Conservation (phyloP, 2,113 vertebrate species). For the Gulo gulo region DNA sequence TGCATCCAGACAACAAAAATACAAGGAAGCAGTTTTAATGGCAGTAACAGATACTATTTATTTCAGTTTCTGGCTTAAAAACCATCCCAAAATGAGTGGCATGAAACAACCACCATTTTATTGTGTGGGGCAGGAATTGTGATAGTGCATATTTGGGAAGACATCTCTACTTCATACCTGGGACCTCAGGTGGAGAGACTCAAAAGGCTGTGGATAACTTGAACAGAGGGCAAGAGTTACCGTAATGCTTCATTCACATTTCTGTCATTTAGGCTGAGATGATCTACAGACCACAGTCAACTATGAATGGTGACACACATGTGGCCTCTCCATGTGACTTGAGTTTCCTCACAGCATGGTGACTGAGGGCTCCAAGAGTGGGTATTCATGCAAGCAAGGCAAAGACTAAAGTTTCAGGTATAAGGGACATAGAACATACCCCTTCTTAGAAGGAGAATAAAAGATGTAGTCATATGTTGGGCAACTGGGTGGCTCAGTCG, state of each 20-base stretch:
- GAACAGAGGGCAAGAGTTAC: neutral
- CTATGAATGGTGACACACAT: neutral
- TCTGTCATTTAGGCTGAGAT: neutral
- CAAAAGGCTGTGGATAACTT: neutral
- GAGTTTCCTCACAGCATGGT: neutral
- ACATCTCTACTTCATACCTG: neutral
- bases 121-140: neutral
- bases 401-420: neutral
- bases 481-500: neutral
- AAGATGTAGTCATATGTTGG: neutral
- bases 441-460: neutral
- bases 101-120: neutral
- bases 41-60: neutral
- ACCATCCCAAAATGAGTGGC: neutral
- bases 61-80: neutral
- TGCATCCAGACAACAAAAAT: neutral
- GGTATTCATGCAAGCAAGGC: neutral
- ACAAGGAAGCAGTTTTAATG: neutral
- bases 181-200: neutral
- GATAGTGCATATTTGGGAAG: neutral
- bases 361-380: neutral
- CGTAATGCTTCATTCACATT: neutral
- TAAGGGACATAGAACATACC: neutral
- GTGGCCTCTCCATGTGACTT: neutral
- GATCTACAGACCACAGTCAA: neutral